phyloP scores from a whole-genome alignment of 1,140 invertebrate genomes.

The Pseudomyrmex sp. region DNA sequence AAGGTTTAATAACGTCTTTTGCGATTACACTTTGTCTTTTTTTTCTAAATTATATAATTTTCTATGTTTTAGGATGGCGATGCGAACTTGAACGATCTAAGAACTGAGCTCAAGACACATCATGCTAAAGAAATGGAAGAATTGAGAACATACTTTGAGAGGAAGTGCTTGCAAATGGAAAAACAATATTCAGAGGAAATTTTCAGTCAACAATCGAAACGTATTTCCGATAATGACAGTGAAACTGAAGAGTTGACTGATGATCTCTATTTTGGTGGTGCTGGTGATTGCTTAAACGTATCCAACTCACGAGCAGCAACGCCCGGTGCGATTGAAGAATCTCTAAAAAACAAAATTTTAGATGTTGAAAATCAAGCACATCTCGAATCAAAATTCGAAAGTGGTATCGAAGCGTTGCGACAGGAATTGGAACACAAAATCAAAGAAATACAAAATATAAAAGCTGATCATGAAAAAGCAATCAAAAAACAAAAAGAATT shows the following conservation, averaged over 20 bases:
- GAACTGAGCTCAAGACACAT: slow-evolving; percentile 86
- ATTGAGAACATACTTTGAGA: slow-evolving; percentile 91
- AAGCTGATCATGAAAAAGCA: slow-evolving; percentile 83
- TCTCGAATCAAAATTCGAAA: slow-evolving; percentile 54
- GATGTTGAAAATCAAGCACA: slow-evolving; percentile 40
- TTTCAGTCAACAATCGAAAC: slow-evolving; percentile 89
- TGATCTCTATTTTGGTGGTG: slow-evolving; percentile 78
- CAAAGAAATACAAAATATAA: slow-evolving; percentile 78
- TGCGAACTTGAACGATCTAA: slow-evolving; percentile 85
- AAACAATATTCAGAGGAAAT: slow-evolving; percentile 91
- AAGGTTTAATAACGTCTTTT: background rate
- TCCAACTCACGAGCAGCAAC: slow-evolving; percentile 61
- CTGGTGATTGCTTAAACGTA: slow-evolving; percentile 73
- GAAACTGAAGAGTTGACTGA: slow-evolving; percentile 82
- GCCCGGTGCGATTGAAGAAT: slow-evolving; percentile 48
- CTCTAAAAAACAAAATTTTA: slow-evolving; percentile 13
- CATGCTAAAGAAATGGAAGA: slow-evolving; percentile 92
- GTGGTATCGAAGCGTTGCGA: slow-evolving; percentile 50
- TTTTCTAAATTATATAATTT: background rate
- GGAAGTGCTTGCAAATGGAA: slow-evolving; percentile 91
- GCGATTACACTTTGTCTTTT: background rate
- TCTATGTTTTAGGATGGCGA: slow-evolving; percentile 84
- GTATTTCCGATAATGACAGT: slow-evolving; percentile 84
- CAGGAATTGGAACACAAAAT: slow-evolving; percentile 67
- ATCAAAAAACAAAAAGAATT: slow-evolving; percentile 83